Percentiles rank a stretch among this genome's conserved stretches.
These are phyloP conservation scores for Cervus canadensis DNA, from an alignment of 2,113 vertebrate species.

Conservation along the genomic window DNA sequence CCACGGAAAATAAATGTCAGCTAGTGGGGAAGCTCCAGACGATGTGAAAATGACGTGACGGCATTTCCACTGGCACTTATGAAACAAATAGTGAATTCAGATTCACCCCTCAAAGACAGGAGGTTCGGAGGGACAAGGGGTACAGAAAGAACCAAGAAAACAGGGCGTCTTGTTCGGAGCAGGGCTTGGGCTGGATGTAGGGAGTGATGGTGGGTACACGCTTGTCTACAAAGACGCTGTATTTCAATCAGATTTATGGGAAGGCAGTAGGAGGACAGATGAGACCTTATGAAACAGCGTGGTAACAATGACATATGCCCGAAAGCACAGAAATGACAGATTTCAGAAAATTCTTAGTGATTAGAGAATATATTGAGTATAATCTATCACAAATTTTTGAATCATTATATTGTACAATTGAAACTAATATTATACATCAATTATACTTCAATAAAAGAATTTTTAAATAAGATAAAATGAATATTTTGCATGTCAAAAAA, in stretches of 20 bases:
- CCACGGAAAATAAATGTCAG: background rate
- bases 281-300: background rate
- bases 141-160: background rate
- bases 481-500: background rate
- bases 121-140: background rate
- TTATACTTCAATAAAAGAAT: background rate
- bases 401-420: background rate
- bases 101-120: background rate
- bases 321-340: background rate
- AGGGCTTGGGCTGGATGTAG: background rate
- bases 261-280: background rate
- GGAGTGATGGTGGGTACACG: background rate
- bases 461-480: background rate
- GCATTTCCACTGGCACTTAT: background rate
- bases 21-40: background rate
- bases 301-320: background rate
- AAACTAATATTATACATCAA: background rate
- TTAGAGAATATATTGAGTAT: background rate
- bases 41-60: accelerated
- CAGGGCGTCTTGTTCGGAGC: background rate
- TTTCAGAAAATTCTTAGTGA: background rate
- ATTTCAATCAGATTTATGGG: background rate
- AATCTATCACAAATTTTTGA: background rate
- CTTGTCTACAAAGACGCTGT: background rate
- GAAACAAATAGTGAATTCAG: background rate